Evolutionary conservation across 2,113 vertebrate genomes (phyloP).

Genomic region (Cariama cristata): DNA sequence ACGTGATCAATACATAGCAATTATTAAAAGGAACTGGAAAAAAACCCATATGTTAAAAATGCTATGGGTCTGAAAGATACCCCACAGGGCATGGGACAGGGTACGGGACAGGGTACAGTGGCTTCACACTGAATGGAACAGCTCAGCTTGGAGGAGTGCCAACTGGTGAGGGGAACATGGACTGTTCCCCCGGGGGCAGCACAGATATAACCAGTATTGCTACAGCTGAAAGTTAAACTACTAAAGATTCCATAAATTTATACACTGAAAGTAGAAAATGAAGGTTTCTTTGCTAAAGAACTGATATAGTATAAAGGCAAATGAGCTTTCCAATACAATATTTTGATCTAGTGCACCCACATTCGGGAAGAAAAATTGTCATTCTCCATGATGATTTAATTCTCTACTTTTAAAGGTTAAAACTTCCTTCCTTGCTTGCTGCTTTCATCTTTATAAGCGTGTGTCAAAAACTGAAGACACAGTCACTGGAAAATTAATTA

Average conservation of each 20-base stretch:
- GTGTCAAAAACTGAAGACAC: background rate
- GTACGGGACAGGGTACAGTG: background rate
- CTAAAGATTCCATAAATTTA: background rate
- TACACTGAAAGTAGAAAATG: background rate
- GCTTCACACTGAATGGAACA: background rate
- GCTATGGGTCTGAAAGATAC: background rate
- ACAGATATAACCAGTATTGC: background rate
- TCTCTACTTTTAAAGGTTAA: background rate
- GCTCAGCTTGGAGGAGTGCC: background rate
- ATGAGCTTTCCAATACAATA: background rate
- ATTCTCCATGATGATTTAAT: background rate
- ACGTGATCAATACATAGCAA: rapidly evolving
- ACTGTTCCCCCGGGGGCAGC: background rate
- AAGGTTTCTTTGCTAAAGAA: background rate
- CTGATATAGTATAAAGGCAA: background rate
- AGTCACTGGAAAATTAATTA: constrained; percentile 15
- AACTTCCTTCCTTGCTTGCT: background rate
- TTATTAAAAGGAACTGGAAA: background rate
- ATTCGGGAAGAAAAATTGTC: background rate
- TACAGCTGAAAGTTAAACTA: background rate
- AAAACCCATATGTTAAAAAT: rapidly evolving
- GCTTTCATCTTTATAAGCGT: background rate
- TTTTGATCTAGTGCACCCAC: background rate
- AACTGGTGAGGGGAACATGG: background rate
- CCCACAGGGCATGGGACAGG: background rate